A percentile compares a stretch with the other conserved stretches of the same genome.
Evolutionary conservation across 2,888 invertebrate genomes (phyloP).

Genomic region (Drosophila mimetica): DNA sequence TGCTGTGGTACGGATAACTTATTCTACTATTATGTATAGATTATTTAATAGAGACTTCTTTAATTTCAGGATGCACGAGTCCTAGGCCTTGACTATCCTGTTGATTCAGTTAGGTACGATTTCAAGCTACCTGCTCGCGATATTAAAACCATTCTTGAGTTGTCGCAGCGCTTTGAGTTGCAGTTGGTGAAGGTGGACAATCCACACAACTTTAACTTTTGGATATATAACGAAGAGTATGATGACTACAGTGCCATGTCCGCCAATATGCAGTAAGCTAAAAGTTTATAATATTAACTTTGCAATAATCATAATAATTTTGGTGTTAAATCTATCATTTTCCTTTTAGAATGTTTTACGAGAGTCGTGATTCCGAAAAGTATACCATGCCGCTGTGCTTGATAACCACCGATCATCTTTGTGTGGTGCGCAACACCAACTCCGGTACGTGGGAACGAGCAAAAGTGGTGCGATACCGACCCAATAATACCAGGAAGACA

Average conservation of each 20-base stretch:
- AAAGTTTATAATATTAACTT: not conserved
- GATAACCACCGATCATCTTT: conserved; percentile 74
- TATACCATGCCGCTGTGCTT: conserved; percentile 64
- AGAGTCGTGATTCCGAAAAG: conserved; percentile 29
- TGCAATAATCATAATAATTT: not conserved
- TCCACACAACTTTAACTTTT: conserved; percentile 80
- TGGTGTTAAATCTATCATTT: not conserved
- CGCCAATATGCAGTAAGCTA: conserved; percentile 76
- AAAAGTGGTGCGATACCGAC: conserved; percentile 57
- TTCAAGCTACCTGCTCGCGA: conserved; percentile 52
- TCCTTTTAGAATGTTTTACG: conserved; percentile 2
- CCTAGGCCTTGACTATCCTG: conserved; percentile 73
- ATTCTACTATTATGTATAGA: not conserved
- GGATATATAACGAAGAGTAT: conserved; percentile 63
- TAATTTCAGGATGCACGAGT: conserved; percentile 69
- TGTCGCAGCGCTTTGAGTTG: conserved; percentile 31
- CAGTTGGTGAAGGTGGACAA: conserved; percentile 65
- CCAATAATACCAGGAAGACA: conserved; percentile 37
- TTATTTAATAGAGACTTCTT: not conserved
- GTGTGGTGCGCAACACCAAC: conserved; percentile 57
- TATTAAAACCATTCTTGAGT: conserved; percentile 20
- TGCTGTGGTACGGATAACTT: conserved; percentile 68
- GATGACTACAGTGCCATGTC: conserved; percentile 65
- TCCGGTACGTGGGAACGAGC: conserved; percentile 78
- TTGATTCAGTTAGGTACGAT: conserved; percentile 64